Percentiles rank a stretch among this genome's conserved stretches.
Evolutionary conservation across 2,113 vertebrate species (phyloP).

Genomic region (Pollimyrus isidori): DNA sequence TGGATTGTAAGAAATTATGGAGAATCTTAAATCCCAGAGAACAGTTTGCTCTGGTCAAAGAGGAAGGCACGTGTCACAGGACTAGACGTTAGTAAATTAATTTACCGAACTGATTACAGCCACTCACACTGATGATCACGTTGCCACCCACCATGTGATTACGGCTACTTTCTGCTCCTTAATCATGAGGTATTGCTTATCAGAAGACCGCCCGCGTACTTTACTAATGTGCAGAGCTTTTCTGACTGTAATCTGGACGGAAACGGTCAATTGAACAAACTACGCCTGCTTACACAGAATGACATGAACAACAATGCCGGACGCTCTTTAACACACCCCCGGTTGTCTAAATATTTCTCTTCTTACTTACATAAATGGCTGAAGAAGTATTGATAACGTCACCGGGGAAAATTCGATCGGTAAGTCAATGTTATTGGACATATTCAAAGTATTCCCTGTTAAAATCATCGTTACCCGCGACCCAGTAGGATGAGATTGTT

Average conservation of each 20-base stretch:
- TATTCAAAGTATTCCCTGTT: background rate
- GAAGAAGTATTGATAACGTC: slow-evolving; percentile 57
- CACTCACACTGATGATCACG: slow-evolving; percentile 54
- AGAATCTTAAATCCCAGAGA: background rate
- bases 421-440: slow-evolving; percentile 40
- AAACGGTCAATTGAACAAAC: slow-evolving; percentile 10
- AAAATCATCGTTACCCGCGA: background rate
- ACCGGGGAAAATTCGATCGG: slow-evolving; percentile 51
- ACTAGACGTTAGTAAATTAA: slow-evolving; percentile 51
- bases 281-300: slow-evolving; percentile 39
- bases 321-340: background rate
- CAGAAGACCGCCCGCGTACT: background rate
- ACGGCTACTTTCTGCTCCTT: slow-evolving; percentile 43
- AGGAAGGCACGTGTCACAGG: background rate
- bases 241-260: background rate
- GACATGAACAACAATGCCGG: slow-evolving; percentile 29
- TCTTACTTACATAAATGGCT: slow-evolving; percentile 52
- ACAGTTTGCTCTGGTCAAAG: background rate
- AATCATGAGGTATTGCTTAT: slow-evolving; percentile 24
- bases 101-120: slow-evolving; percentile 65
- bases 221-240: background rate
- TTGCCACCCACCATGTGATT: slow-evolving; percentile 64
- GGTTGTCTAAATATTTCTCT: background rate
- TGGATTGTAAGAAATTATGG: background rate
- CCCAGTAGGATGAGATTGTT: no score